Evolutionary conservation across 2,797 vertebrate species (phyloP), one percentile per base, ranked within the genome.

Genomic region (Ctenochaetus hawaiiensis): DNA sequence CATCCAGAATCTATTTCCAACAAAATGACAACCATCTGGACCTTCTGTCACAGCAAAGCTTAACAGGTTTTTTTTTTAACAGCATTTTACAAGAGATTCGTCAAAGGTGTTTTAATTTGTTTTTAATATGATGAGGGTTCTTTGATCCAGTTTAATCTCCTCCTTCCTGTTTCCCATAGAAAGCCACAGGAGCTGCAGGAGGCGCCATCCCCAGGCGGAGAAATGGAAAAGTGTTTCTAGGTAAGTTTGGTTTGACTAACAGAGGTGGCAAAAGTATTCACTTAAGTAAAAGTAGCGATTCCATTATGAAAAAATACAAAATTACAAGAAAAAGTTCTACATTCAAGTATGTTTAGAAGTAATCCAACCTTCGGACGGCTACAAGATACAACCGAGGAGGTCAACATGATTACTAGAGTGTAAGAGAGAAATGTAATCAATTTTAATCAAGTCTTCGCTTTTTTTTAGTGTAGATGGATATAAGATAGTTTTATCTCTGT

Each of bases 181-280:
- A 98, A 95, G 91, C 96, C 94, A 97, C 96, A 92, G 98, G 98
- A 83, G 98, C 97, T 67, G 96, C 98, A 85, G 98, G 96, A 89
- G 98, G 98, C 56, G 96, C 96, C 84, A 93, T 97, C 87, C 96
- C 96, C 82, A 97, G 96, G 94, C 94, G 96, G 85, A 97, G 95
- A 91, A 98, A 98, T 78, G 96, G 97, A 86, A 98, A 97, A 96
- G 94, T 99, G 76, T 98, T 98, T 96, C 96, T 99, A 94, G 98
- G 98, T 99, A 96, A 94, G 75, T 77, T 11, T 8, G 22, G 12
- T 63, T 43, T 57, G 41, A 7, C 39, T 22, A 34, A 23, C 30
- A 53, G 11, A 79, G 34, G 8, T 18, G 20, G 6, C 34, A 61
- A 34, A 58, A 10, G 8, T 1, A 8, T 22, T 34, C 34, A 10